Evolutionary conservation across 2,797 vertebrate genomes (phyloP).

Genomic region (Capromys pilorides): DNA sequence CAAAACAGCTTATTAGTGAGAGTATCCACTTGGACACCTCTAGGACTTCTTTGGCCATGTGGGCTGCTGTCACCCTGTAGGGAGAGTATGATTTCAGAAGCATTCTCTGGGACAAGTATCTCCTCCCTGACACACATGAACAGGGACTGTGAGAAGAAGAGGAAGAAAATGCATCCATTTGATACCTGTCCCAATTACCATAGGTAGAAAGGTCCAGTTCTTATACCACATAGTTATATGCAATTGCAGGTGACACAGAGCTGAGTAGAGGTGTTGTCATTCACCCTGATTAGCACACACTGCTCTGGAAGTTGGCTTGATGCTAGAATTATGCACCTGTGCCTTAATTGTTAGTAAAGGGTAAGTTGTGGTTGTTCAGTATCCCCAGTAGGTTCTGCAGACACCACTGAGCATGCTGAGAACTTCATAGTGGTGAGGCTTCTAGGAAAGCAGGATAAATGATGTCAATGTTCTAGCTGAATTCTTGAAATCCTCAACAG

Average conservation of each 20-base stretch:
- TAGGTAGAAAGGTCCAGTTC: not conserved
- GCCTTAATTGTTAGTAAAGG: not conserved
- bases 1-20: constrained; percentile 65
- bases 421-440: not conserved
- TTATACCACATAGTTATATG: not conserved
- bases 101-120: not conserved
- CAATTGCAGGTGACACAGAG: not conserved
- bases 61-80: not conserved
- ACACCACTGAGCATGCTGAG: not conserved
- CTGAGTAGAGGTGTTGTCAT: not conserved
- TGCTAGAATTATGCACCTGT: not conserved
- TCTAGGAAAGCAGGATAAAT: not conserved
- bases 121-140: not conserved
- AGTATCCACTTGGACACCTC: constrained; percentile 32
- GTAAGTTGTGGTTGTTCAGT: not conserved
- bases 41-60: not conserved
- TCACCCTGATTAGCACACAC: not conserved
- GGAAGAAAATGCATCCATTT: not conserved
- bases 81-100: constrained; percentile 29
- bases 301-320: not conserved
- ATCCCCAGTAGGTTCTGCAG: not conserved
- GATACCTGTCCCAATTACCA: not conserved
- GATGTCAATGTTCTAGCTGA: not conserved
- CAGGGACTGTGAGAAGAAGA: not conserved
- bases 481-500: not conserved